Base-by-base conservation (phyloP, 2,888 invertebrate species). In the Cosmorhoe ocellata region DNA sequence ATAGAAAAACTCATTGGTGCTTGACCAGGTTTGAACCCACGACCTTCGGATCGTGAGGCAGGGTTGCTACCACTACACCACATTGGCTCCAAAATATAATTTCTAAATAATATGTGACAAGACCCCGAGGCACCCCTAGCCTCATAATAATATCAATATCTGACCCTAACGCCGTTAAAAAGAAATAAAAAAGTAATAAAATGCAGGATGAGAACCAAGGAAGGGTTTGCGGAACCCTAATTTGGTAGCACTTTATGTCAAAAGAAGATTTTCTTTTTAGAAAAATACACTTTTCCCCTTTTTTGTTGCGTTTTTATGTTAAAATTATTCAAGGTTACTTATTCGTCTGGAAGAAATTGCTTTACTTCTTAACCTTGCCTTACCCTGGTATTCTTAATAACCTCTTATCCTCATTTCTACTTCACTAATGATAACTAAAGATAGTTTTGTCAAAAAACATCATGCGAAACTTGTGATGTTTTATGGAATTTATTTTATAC, bases 151-250 rank as follows among this genome's bases (percentile, higher is more conserved):
- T 64, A 72, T 69, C 72, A 69, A 68, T 69, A 72, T 67, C 77
- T 81, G 82, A 81, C 84, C 74, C 73, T 66, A 46, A 46, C 62
- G 76, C 79, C 71, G 81, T 87, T 85, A 83, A 79, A 84, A 85
- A 87, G 79, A 84, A 81, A 88, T 89, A 88, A 89, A 89, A 87
- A 87, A 87, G 88, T 86, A 86, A 84, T 88, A 88, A 88, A 88
- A 87, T 72, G 83, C 88, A 88, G 81, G 74, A 79, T 80, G 81
- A 79, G 79, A 80, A 71, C 71, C 76, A 70, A 67, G 60, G 68
- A 71, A 83, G 79, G 83, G 84, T 82, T 81, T 78, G 71, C 51
- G 63, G 64, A 59, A 63, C 77, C 74, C 74, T 71, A 74, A 71
- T 71, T 69, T 6, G 63, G 60, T 59, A 41, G 30, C 39, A 37